Evolutionary conservation across 2,113 vertebrate species (phyloP).

Genomic region (Candoia aspera): DNA sequence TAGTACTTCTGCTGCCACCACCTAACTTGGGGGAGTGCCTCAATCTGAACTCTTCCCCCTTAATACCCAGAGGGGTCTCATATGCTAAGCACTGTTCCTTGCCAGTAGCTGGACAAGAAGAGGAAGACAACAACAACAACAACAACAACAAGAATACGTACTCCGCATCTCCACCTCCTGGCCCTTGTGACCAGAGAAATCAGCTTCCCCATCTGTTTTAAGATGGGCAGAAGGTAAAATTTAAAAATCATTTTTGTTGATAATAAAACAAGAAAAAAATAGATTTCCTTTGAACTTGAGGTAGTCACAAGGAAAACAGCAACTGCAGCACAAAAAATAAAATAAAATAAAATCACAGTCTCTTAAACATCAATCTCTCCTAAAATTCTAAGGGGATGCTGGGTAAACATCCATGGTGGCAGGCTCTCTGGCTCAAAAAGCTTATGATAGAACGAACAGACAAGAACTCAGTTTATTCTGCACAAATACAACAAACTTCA

Average conservation of each 20-base stretch:
- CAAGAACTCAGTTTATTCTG: not conserved
- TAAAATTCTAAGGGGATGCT: not conserved
- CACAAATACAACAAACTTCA: not conserved
- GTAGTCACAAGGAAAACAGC: not conserved
- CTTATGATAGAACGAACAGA: not conserved
- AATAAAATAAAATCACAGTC: too few relatives aligned
- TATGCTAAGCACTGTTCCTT: not conserved
- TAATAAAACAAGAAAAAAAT: not conserved
- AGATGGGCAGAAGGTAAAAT: not conserved
- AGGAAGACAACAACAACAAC: not conserved
- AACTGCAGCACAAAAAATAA: not conserved
- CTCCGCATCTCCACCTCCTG: not conserved
- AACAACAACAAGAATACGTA: not conserved
- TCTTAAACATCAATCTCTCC: not conserved
- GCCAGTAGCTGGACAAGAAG: not conserved
- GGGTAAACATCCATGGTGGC: not conserved
- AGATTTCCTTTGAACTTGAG: not conserved
- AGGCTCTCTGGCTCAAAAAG: not conserved
- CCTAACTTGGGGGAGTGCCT: not conserved
- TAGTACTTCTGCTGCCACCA: not conserved
- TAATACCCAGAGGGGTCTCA: not conserved
- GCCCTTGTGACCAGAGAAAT: not conserved
- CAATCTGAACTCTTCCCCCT: not conserved
- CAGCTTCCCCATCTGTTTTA: not conserved
- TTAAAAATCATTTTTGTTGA: not conserved